A percentile compares a stretch with the other conserved stretches of the same genome.
Conservation (phyloP, 2,113 vertebrate species). For the Burhinus oedicnemus region DNA sequence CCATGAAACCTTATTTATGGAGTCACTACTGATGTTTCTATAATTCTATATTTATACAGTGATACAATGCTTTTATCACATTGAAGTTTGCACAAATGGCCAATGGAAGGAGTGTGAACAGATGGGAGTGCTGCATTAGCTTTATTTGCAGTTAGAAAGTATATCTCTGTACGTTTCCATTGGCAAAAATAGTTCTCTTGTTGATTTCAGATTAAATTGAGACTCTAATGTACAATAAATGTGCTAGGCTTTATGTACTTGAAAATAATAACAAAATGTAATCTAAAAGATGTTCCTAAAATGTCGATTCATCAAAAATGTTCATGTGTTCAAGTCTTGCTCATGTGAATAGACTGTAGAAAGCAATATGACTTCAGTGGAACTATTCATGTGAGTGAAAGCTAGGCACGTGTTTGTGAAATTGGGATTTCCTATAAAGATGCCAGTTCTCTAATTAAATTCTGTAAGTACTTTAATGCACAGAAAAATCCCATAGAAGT, state of each 20-base stretch:
- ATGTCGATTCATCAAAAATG: background rate
- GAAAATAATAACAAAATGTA: constrained; percentile 43
- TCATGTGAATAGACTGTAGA: background rate
- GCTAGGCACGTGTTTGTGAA: background rate
- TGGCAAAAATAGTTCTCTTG: constrained; percentile 47
- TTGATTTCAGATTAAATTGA: constrained; percentile 45
- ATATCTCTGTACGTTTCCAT: constrained; percentile 40
- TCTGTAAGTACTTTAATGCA: background rate
- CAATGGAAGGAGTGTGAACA: constrained; percentile 66
- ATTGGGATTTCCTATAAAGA: background rate
- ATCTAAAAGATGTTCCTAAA: background rate
- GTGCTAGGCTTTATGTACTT: constrained; percentile 15
- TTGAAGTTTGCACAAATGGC: constrained; percentile 66
- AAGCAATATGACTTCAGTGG: background rate
- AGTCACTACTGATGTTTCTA: constrained; percentile 50
- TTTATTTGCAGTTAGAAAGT: constrained; percentile 67
- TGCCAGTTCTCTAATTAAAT: background rate
- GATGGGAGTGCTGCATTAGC: constrained; percentile 72
- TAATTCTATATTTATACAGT: constrained; percentile 68
- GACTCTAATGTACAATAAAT: constrained; percentile 13
- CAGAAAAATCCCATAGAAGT: background rate
- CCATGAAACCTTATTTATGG: constrained; percentile 53
- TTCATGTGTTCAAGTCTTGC: background rate
- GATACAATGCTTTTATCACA: constrained; percentile 72
- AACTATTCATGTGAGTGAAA: constrained; percentile 1